Evolutionary conservation across 2,888 invertebrate genomes (phyloP).

Genomic region (Periphyllus acericola): DNA sequence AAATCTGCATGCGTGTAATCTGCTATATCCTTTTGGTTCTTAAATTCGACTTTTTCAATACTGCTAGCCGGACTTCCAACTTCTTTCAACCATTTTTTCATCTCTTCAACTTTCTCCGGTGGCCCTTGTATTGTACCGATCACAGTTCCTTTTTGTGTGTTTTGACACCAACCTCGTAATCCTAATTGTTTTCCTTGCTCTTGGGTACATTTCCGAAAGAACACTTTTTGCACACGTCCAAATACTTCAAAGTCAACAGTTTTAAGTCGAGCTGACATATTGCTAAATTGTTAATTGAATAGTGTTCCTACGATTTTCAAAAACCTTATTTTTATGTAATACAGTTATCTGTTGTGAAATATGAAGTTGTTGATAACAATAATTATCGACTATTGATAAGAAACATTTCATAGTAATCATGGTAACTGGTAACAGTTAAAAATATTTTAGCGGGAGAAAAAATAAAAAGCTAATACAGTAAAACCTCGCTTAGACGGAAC

Average conservation of each 20-base stretch:
- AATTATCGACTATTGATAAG: conserved; percentile 22
- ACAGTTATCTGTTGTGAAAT: background rate
- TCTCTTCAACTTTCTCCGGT: conserved; percentile 65
- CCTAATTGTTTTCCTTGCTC: conserved; percentile 74
- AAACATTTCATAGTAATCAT: background rate
- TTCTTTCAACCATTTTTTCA: conserved; percentile 67
- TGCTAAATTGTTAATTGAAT: background rate
- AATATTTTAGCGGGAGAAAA: background rate
- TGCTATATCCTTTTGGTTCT: conserved; percentile 64
- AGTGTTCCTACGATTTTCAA: too few species aligned
- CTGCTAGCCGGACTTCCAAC: conserved; percentile 67
- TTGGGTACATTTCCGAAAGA: conserved; percentile 73
- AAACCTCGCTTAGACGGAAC: too few species aligned
- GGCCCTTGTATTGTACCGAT: conserved; percentile 72
- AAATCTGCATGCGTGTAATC: conserved; percentile 68
- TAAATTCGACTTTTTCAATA: conserved; percentile 67
- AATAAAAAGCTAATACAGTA: background rate
- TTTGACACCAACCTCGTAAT: conserved; percentile 79
- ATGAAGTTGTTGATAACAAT: background rate
- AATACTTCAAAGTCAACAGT: conserved; percentile 63
- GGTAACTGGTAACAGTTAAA: background rate
- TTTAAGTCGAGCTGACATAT: conserved; percentile 27
- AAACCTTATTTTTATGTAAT: background rate
- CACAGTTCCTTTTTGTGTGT: conserved; percentile 76
- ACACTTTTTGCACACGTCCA: conserved; percentile 63